A percentile compares a stretch with the other conserved stretches of the same genome.
These are phyloP conservation scores for Cenopis cana DNA, from an alignment of 2,888 invertebrate genomes.

Conservation along the genomic window DNA sequence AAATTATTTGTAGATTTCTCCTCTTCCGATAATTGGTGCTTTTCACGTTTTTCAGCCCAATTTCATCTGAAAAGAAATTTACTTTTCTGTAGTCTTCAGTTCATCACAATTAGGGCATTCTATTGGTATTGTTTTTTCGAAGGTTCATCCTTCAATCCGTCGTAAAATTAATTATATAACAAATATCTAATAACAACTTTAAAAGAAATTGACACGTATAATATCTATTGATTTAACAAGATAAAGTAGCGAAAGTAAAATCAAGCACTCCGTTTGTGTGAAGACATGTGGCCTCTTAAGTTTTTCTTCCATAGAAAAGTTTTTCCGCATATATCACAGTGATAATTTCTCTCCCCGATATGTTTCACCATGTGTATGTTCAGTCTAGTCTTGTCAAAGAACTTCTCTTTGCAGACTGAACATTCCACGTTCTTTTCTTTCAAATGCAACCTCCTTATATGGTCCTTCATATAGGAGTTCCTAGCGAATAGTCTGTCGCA, in stretches of 20 bases:
- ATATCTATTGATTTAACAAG: neutral
- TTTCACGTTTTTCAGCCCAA: constrained; percentile 58
- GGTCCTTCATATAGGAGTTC: constrained; percentile 69
- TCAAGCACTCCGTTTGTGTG: constrained; percentile 61
- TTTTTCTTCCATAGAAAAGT: constrained; percentile 76
- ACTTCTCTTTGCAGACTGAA: constrained; percentile 45
- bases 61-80: constrained; percentile 77
- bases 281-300: constrained; percentile 74
- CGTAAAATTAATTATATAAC: neutral
- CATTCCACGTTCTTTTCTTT: constrained; percentile 48
- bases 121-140: neutral
- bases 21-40: constrained; percentile 58
- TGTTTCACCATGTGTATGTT: constrained; percentile 63
- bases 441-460: constrained; percentile 71
- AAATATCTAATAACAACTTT: neutral
- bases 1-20: constrained; percentile 67
- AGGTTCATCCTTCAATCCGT: neutral
- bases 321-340: constrained; percentile 76
- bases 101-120: constrained; percentile 30
- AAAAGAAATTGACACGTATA: neutral
- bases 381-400: constrained; percentile 43
- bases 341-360: constrained; percentile 64
- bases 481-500: constrained; percentile 55
- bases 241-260: neutral
- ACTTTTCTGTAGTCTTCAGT: constrained; percentile 51